Percentiles rank a stretch among this genome's conserved stretches.
phyloP scores from a whole-genome alignment of 2,797 vertebrate species.

The Smutsia temminckii region DNA sequence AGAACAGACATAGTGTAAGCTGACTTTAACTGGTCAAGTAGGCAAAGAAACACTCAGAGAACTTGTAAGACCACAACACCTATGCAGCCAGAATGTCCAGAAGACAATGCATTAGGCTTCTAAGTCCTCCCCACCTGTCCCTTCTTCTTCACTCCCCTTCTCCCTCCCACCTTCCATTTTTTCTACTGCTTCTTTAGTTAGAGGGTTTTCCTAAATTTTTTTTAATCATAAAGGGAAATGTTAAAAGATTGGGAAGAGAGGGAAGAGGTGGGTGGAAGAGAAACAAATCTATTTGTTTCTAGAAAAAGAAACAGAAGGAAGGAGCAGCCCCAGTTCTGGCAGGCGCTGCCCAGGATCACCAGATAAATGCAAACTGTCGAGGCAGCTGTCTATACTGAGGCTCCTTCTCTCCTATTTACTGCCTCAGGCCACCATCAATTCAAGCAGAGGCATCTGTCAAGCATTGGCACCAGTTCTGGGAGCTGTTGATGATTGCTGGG shows the following conservation, averaged over 20 bases:
- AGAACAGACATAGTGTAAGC: not conserved
- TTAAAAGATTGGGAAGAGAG: not conserved
- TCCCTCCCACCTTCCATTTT: not conserved
- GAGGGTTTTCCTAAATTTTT: not conserved
- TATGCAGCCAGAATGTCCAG: not conserved
- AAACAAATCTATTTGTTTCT: not conserved
- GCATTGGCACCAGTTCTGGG: not conserved
- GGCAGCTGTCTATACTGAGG: not conserved
- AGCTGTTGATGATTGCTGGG: not conserved
- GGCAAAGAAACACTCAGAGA: not conserved
- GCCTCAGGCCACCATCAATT: not conserved
- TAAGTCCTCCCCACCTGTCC: not conserved
- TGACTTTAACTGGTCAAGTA: not conserved
- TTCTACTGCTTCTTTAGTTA: not conserved
- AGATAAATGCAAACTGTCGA: not conserved
- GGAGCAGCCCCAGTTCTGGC: not conserved
- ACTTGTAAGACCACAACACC: not conserved
- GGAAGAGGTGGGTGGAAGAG: not conserved
- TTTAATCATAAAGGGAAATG: not conserved
- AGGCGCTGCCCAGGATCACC: fast-evolving
- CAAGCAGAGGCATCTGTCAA: not conserved
- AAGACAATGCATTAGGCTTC: not conserved
- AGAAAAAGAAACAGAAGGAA: not conserved
- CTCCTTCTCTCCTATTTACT: not conserved
- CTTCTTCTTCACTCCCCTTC: not conserved